Conservation (phyloP, 37 sponge, comb jelly and placozoan genomes). For the Diacarnus erythraeanus region DNA sequence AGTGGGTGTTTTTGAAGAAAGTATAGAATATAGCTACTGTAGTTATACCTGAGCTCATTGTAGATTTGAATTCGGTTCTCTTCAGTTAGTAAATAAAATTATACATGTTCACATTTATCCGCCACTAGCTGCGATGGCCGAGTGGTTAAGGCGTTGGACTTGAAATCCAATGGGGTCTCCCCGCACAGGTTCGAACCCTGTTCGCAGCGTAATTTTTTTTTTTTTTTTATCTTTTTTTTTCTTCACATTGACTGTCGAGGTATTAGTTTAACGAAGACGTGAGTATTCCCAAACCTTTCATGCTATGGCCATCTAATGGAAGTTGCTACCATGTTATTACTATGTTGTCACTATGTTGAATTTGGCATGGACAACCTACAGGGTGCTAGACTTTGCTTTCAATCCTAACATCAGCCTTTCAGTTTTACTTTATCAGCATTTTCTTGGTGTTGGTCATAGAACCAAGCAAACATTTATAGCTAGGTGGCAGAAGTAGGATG, state of each 20-base stretch:
- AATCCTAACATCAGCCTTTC: too few relatives aligned
- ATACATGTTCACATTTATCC: not conserved
- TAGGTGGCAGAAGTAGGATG: too few relatives aligned
- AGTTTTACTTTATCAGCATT: too few relatives aligned
- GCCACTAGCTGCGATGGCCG: constrained; percentile 97
- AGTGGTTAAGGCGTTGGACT: constrained; percentile 99
- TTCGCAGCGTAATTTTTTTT: constrained; percentile 95
- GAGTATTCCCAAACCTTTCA: too few relatives aligned
- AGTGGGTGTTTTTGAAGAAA: not conserved
- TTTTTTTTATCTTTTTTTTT: constrained; percentile 16
- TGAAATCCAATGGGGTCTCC: constrained; percentile 99
- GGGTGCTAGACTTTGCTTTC: too few relatives aligned
- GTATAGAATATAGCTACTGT: not conserved
- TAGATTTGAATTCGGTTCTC: not conserved
- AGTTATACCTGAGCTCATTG: not conserved
- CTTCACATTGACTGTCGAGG: not conserved
- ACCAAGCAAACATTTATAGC: too few relatives aligned
- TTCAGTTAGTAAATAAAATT: not conserved
- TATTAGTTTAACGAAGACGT: too few relatives aligned
- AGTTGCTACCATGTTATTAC: too few relatives aligned
- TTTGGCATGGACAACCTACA: too few relatives aligned
- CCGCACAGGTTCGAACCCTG: constrained; percentile 99
- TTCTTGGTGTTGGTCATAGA: too few relatives aligned
- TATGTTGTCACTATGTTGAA: too few relatives aligned
- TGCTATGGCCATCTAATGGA: too few relatives aligned